Evolutionary conservation across 2,797 vertebrate genomes (phyloP).

Genomic region (Tarsius wallacei): DNA sequence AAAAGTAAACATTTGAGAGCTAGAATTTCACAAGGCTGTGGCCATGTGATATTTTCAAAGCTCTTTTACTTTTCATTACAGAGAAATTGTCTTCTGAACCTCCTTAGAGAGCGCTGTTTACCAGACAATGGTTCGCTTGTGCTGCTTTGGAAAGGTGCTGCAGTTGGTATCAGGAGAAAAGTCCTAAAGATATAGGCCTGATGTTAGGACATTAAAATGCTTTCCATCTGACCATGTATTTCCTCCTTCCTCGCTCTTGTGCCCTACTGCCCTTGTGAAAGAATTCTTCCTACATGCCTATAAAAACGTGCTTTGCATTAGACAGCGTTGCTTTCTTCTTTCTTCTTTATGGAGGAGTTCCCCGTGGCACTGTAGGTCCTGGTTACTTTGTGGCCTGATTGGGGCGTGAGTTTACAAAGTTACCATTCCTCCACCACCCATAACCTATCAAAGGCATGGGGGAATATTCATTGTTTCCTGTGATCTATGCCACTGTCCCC

Average conservation of each 20-base stretch:
- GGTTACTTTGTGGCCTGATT: background rate
- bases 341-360: background rate
- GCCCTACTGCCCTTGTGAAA: background rate
- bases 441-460: background rate
- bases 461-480: background rate
- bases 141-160: constrained; percentile 14
- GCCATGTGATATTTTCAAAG: constrained; percentile 25
- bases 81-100: constrained; percentile 44
- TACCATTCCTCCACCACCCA: background rate
- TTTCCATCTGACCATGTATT: background rate
- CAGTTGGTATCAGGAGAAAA: background rate
- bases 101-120: constrained; percentile 29
- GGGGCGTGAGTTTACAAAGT: background rate
- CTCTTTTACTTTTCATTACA: constrained; percentile 39
- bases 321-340: background rate
- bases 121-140: background rate
- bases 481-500: background rate
- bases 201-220: background rate
- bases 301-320: background rate
- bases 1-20: constrained; percentile 28
- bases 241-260: background rate
- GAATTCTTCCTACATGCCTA: background rate
- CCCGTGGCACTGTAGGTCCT: background rate
- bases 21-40: background rate
- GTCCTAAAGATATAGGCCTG: background rate